Percentiles rank a stretch among this genome's conserved stretches.
Conservation (phyloP, 2,888 invertebrate genomes). For the Drosophila anomelani region DNA sequence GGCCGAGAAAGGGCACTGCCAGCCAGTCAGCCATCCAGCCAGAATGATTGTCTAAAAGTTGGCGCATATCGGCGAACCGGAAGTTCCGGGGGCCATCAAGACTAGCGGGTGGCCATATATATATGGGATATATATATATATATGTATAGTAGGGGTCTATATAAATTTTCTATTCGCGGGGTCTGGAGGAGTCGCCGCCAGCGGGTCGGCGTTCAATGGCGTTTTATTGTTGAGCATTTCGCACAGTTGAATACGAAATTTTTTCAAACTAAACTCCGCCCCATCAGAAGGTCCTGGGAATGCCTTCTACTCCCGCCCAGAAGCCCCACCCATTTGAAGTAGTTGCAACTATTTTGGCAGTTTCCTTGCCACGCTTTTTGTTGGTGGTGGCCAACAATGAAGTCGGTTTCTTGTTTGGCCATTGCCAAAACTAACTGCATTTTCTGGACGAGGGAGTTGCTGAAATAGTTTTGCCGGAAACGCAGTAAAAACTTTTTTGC, state of each 20-base stretch:
- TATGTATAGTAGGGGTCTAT: constrained; percentile 19
- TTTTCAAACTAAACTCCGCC: constrained; percentile 16
- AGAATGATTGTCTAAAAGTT: constrained; percentile 79
- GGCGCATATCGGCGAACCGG: constrained; percentile 76
- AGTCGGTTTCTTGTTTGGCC: constrained; percentile 74
- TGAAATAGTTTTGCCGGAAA: constrained; percentile 69
- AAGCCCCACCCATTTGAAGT: constrained; percentile 25
- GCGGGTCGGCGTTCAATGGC: constrained; percentile 69
- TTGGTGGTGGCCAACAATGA: constrained; percentile 74
- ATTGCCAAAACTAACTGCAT: constrained; percentile 65
- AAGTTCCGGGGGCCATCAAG: constrained; percentile 71
- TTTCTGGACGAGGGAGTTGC: constrained; percentile 70
- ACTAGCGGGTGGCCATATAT: constrained; percentile 66
- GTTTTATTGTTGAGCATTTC: constrained; percentile 74
- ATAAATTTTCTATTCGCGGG: constrained; percentile 7
- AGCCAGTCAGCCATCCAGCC: constrained; percentile 20
- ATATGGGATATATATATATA: neutral
- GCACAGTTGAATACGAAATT: constrained; percentile 66
- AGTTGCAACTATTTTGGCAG: constrained; percentile 73
- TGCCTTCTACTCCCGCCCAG: neutral
- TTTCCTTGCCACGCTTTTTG: constrained; percentile 56
- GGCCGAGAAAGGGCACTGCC: constrained; percentile 58
- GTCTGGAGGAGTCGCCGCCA: constrained; percentile 52
- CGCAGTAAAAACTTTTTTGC: constrained; percentile 64
- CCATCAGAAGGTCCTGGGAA: neutral